Base-by-base conservation (phyloP, 2,797 vertebrate genomes). In the Distichodus sexfasciatus region DNA sequence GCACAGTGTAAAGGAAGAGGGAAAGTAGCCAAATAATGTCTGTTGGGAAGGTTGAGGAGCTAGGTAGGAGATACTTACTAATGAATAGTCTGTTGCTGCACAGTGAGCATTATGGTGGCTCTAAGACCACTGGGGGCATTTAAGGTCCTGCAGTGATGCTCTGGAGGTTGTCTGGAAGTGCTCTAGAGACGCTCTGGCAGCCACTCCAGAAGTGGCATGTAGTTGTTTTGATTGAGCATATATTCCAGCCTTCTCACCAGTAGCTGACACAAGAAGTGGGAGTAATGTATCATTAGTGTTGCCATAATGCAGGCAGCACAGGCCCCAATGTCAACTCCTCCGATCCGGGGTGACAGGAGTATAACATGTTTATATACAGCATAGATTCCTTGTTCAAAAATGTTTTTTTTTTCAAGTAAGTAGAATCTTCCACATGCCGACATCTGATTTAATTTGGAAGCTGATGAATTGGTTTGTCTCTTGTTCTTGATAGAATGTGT, bases 51-150 rank as follows among this genome's bases (percentile, higher is more conserved):
- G 90, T 73, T 79, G 81, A 87, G 86, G 81, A 81, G 86, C 81
- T 72, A 68, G 77, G 79, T 77, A 81, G 75, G 80, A 86, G 79
- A 81, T 75, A 75, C 81, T 76, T 83, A 85, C 85, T 87, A 88
- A 89, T 85, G 83, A 84, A 85, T 84, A 85, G 80, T 75, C 68
- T 48, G 79, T 76, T 76, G 70, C 71, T 73, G 71, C 77, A 69
- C 67, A 40, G 68, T 75, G 64, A 48, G 36, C 46, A 78, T 73
- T 48, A 10, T 43, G 48, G 64, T 47, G 41, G 69, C 63, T 66
- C 73, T 75, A 24, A 54, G 23, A 60, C 35, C 48, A 35, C 57
- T 62, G 44, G 76, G 66, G 5, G 69, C 58, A 28, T 40, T 41
- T 65, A 38, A 46, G 58, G 59, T 69, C 60, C 54, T 41, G 57